phyloP scores from a whole-genome alignment of 2,797 vertebrate species.

The Xiphorhynchus erythropygius region DNA sequence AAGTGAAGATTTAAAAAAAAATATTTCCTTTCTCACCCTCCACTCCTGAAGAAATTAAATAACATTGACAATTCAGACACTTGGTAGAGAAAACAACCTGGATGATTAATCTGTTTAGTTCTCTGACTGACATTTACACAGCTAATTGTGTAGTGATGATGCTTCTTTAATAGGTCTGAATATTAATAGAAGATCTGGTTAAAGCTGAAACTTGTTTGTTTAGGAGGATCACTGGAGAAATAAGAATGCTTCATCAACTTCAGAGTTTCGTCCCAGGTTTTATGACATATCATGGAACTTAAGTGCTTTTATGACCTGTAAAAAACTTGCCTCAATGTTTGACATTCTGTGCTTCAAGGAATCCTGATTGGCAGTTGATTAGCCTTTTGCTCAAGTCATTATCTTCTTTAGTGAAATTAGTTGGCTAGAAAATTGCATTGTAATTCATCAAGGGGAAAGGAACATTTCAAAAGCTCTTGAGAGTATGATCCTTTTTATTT shows the following conservation, averaged over 20 bases:
- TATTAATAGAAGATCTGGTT: constrained; percentile 76
- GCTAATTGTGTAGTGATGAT: constrained; percentile 79
- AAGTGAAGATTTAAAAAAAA: neutral
- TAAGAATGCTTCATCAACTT: constrained; percentile 74
- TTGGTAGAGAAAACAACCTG: constrained; percentile 44
- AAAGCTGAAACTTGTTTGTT: constrained; percentile 74
- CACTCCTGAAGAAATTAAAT: constrained; percentile 22
- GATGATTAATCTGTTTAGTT: constrained; percentile 68
- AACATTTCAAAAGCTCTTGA: constrained; percentile 72
- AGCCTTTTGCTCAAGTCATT: constrained; percentile 92
- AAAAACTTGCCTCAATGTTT: constrained; percentile 85
- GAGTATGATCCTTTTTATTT: constrained; percentile 71
- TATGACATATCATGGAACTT: constrained; percentile 74
- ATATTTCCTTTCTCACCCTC: neutral
- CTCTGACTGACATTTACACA: constrained; percentile 75
- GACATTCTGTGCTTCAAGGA: constrained; percentile 86
- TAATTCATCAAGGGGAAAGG: constrained; percentile 83
- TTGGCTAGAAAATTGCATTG: constrained; percentile 90
- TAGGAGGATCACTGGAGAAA: constrained; percentile 69
- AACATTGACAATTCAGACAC: constrained; percentile 35
- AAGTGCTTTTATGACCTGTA: constrained; percentile 80
- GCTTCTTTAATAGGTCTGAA: constrained; percentile 75
- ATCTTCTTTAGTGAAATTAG: constrained; percentile 93
- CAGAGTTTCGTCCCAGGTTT: constrained; percentile 71
- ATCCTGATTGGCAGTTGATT: constrained; percentile 97